These are phyloP conservation scores for Conomelus anceps DNA, from an alignment of 2,888 invertebrate species.

Conservation along the genomic window DNA sequence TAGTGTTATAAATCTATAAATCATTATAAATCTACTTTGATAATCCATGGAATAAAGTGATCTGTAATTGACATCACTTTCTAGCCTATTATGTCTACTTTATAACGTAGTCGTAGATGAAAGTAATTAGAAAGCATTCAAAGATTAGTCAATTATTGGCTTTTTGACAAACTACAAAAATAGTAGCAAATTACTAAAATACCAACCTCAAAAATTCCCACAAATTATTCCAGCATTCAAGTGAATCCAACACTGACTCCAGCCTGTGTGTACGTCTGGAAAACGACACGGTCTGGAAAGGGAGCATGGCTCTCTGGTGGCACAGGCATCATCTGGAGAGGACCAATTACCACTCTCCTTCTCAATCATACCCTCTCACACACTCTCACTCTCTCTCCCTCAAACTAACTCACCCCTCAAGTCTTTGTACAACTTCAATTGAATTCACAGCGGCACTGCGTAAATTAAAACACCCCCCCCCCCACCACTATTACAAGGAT, in stretches of 20 bases:
- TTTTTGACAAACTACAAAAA: too few species aligned
- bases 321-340: neutral
- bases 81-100: too few species aligned
- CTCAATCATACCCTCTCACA: neutral
- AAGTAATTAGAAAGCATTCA: too few species aligned
- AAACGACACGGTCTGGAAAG: neutral
- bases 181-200: too few species aligned
- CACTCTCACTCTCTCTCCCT: neutral
- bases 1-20: too few species aligned
- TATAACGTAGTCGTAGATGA: too few species aligned
- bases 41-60: too few species aligned
- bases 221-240: neutral
- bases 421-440: neutral
- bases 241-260: neutral
- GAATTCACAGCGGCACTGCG: neutral
- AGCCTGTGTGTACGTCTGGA: neutral
- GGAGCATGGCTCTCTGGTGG: neutral
- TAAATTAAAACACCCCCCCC: neutral
- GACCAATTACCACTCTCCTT: neutral
- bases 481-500: neutral
- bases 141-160: too few species aligned
- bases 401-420: neutral
- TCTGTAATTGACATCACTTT: too few species aligned
- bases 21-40: too few species aligned
- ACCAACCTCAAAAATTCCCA: neutral